Evolutionary conservation across 1,140 invertebrate genomes (phyloP).

Genomic region (Camponotus vicinus): DNA sequence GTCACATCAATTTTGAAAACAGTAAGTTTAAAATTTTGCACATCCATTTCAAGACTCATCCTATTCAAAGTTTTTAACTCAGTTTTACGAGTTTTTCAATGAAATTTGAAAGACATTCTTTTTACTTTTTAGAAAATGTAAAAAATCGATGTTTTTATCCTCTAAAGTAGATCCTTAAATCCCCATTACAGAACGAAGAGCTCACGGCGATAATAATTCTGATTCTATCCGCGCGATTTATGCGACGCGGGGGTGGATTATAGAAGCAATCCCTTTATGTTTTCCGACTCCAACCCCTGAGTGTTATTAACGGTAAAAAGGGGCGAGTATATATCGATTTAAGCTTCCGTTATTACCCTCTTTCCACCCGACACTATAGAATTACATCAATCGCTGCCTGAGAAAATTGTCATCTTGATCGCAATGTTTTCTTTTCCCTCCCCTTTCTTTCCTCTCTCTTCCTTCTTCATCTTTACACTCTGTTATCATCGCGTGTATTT

Average conservation of each 20-base stretch:
- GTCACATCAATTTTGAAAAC: too few relatives aligned
- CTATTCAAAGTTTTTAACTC: too few relatives aligned
- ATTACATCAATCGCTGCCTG: conserved; percentile 5
- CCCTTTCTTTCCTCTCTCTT: background rate
- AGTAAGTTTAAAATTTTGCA: too few relatives aligned
- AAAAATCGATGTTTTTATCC: too few relatives aligned
- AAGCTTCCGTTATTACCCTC: conserved; percentile 29
- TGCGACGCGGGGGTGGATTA: conserved; percentile 23
- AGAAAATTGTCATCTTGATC: background rate
- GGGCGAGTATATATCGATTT: conserved; percentile 27
- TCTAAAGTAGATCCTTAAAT: conserved; percentile 10
- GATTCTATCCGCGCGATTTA: conserved; percentile 51
- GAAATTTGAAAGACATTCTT: too few relatives aligned
- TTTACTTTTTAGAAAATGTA: too few relatives aligned
- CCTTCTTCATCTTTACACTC: background rate
- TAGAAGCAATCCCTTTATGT: background rate
- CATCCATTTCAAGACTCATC: too few relatives aligned
- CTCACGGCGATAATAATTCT: background rate
- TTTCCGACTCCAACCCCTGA: background rate
- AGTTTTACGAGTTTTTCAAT: too few relatives aligned
- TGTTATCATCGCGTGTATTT: conserved; percentile 3
- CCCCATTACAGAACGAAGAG: conserved; percentile 38
- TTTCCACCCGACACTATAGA: conserved; percentile 12
- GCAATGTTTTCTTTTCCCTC: background rate
- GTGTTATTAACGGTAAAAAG: conserved; percentile 29